Percentiles rank a stretch among this genome's conserved stretches.
These are phyloP conservation scores for Serripes groenlandicus DNA, from an alignment of 2,888 invertebrate genomes.

Conservation along the genomic window DNA sequence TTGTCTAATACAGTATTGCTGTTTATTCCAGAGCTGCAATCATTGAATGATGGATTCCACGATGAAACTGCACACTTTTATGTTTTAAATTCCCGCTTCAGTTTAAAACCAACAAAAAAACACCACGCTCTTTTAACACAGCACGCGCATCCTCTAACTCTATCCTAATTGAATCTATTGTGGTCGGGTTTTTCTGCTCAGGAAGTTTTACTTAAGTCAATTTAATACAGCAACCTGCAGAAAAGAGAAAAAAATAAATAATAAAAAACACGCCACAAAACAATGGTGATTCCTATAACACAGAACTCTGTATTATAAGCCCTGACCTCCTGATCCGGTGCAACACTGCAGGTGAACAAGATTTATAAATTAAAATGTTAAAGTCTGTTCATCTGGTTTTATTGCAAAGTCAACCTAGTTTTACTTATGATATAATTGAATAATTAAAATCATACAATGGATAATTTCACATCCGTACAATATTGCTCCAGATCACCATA, in stretches of 20 bases:
- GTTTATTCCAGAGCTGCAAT: too few species aligned
- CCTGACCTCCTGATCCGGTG: not conserved
- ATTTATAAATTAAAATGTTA: not conserved
- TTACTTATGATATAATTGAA: not conserved
- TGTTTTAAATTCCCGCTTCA: not conserved
- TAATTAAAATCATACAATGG: not conserved
- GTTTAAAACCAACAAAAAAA: too few species aligned
- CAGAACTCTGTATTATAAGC: not conserved
- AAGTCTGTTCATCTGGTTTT: not conserved
- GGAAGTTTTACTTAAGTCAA: not conserved
- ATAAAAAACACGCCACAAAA: too few species aligned
- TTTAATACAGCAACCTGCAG: not conserved
- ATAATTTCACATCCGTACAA: not conserved
- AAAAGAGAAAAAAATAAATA: too few species aligned
- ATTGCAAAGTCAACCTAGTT: not conserved
- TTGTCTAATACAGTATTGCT: too few species aligned
- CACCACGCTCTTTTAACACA: not conserved
- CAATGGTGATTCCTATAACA: not conserved
- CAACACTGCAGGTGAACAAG: not conserved
- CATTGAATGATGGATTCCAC: not conserved
- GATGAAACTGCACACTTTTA: not conserved
- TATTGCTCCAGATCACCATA: not conserved
- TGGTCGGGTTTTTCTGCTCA: not conserved
- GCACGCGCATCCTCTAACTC: not conserved
- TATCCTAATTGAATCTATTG: not conserved